Base-by-base conservation (phyloP, 1,140 invertebrate genomes). In the Elymnias hypermnestra region DNA sequence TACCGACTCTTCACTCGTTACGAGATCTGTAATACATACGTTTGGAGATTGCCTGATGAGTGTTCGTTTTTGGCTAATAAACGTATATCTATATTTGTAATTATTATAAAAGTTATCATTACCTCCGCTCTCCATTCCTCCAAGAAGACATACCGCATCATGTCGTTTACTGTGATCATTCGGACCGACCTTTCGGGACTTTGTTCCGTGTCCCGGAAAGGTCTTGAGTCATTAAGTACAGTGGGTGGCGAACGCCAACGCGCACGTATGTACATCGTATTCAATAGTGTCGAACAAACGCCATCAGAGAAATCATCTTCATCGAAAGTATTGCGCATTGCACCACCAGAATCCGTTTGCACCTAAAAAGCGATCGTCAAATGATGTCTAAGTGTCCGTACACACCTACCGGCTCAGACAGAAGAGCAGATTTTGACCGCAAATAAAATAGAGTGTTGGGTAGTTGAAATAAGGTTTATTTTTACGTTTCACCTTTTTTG, bases 231-330 rank as follows among this genome's bases (percentile, higher is more conserved):
- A 39, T 87, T 87, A 9, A 87, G 68, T 4, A 87, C 63, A 0
- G 82, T 86, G 33, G 84, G 83, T 15, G 82, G 57, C 21, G 75
- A 59, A 0, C 79, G 71, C 84, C 86, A 87, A 3, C 67, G 72
- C 25, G 57, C 92, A 63, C 95, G 95, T 67, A 96, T 92, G 70
- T 97, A 95, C 37, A 97, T 84, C 0, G 94, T 94, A 74, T 94
- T 96, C 0, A 94, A 74, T 1, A 96, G 71, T 5, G 95, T 87
- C 12, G 68, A 75, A 31, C 60, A 61, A 3, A 72, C 45, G 4
- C 65, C 69, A 1, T 50, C 52, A 0, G 53, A 62, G 5, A 84
- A 21, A 12, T 84, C 81, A 0, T 76, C 71, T 17, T 74, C 69
- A 3, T 74, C 71, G 36, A 84, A 84, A n/a, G 77, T 79, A 23